Base-by-base conservation (phyloP, 2,797 vertebrate species). In the Molossus alvarezi region DNA sequence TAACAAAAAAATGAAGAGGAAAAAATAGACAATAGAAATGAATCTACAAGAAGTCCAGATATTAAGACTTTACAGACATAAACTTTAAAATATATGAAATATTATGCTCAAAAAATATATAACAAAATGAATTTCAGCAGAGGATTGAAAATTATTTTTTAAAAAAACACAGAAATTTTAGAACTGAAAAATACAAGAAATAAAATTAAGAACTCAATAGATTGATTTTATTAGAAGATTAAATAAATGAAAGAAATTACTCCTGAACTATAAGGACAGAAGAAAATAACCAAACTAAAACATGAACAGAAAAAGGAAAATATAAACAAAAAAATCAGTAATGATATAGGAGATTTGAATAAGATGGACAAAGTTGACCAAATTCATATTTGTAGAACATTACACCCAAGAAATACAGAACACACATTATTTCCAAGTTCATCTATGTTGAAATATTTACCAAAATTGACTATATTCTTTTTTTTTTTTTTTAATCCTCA, bases 191-290 rank as follows among this genome's bases (percentile, higher is more conserved):
- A 77, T 60, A 58, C 21, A 83, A 62, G 51, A 92, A 29, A 25
- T 76, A 13, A 79, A 84, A 89, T 64, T 72, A 92, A 94, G 64
- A 94, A 85, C 20, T 64, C 72, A 85, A 48, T 12, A 93, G 37
- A 73, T 1, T 55, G 41, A 87, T 21, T 73, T 82, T 76, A 75
- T 75, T 9, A 81, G 65, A 15, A n/a, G 9, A 76, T 86, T 75
- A 95, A 11, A 89, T 79, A 81, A 90, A 57, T 25, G 58, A 21
- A 91, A 51, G 48, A 91, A 37, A 91, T 27, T 10, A 69, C 88
- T 41, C 81, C 17, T 62, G 58, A 95, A 77, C 12, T 76, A 27
- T 82, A 82, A 88, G 48, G 62, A 88, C 37, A 67, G 4, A 51
- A 87, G 21, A 85, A 90, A 94, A 83, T 23, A 85, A 58, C 7